These are phyloP conservation scores for Natator depressus DNA, from an alignment of 2,113 vertebrate genomes.

Conservation along the genomic window DNA sequence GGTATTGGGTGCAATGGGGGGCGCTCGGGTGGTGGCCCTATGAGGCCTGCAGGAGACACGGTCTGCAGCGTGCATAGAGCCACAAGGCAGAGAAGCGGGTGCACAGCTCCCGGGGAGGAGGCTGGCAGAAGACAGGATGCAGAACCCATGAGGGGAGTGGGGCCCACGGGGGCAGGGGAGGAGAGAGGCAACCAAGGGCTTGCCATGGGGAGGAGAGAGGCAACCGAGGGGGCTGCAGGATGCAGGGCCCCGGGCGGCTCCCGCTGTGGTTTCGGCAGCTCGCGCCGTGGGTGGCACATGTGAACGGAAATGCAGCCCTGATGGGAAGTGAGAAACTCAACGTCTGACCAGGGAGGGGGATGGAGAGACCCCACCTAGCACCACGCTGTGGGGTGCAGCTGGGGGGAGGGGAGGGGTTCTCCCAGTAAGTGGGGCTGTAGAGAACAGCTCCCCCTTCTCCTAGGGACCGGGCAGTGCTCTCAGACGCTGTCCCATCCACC, in stretches of 20 bases:
- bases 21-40: neutral
- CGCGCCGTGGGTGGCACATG: neutral
- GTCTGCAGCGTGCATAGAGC: neutral
- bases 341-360: neutral
- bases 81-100: neutral
- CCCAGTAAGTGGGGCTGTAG: neutral
- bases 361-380: neutral
- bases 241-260: neutral
- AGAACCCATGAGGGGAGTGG: neutral
- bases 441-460: neutral
- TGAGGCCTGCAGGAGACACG: neutral
- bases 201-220: neutral
- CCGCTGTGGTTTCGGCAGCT: neutral
- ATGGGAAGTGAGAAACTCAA: neutral
- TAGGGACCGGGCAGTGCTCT: too few relatives aligned
- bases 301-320: neutral
- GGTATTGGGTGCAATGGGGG: neutral
- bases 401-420: neutral
- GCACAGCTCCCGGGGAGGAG: neutral
- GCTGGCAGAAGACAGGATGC: neutral
- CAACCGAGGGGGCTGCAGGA: neutral
- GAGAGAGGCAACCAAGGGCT: neutral
- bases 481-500: neutral
- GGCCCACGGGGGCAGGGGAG: neutral
- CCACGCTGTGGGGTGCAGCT: too few relatives aligned